phyloP scores from a whole-genome alignment of 2,113 vertebrate species.

The Ameiurus melas region DNA sequence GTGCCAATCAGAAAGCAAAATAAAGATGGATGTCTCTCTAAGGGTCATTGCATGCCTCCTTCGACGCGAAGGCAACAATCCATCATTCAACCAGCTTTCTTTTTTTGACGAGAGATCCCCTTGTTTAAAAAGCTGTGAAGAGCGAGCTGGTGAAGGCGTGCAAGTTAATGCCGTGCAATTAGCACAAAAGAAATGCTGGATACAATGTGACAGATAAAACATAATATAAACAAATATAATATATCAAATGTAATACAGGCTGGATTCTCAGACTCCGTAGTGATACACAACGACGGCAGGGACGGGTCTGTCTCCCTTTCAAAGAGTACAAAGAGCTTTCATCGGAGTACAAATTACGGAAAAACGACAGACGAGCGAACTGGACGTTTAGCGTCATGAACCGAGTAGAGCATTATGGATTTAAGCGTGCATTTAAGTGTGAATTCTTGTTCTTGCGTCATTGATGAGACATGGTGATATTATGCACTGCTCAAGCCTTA shows the following conservation, averaged over 20 bases:
- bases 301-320: too few species aligned
- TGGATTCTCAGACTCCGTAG: neutral
- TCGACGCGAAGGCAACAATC: neutral
- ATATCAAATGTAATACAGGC: neutral
- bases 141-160: neutral
- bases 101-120: neutral
- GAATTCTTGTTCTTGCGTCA: neutral
- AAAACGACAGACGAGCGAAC: neutral
- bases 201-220: neutral
- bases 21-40: neutral
- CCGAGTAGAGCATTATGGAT: neutral
- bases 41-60: neutral
- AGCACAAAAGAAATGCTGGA: neutral
- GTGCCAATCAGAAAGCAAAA: conserved; percentile 3
- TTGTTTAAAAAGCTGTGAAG: neutral
- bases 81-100: neutral
- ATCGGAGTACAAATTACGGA: too few species aligned
- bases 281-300: neutral
- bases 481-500: neutral
- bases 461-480: neutral
- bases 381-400: neutral
- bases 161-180: neutral
- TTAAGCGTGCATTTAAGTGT: neutral
- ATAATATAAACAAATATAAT: neutral
- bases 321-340: too few species aligned